These are phyloP conservation scores for Mythimna impura DNA, from an alignment of 2,888 invertebrate genomes.

Conservation along the genomic window DNA sequence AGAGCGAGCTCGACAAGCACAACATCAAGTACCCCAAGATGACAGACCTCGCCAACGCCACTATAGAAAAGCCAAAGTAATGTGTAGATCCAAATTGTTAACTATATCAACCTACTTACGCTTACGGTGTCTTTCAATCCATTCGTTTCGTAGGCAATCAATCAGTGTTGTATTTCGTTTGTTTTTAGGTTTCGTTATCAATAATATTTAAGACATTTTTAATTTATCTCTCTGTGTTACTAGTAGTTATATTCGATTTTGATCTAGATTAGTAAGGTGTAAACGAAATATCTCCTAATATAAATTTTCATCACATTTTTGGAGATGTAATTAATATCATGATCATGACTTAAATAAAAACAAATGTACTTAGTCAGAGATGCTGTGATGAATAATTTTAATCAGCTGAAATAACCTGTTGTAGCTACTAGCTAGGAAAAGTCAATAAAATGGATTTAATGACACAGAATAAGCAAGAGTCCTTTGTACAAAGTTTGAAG, in stretches of 20 bases:
- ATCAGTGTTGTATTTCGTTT: slow-evolving; percentile 44
- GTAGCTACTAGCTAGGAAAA: slow-evolving; percentile 10
- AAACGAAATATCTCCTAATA: slow-evolving; percentile 21
- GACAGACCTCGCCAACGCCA: slow-evolving; percentile 96
- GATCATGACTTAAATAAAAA: slow-evolving; percentile 33
- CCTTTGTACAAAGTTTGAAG: slow-evolving; percentile 34
- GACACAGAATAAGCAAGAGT: slow-evolving; percentile 47
- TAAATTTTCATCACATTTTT: slow-evolving; percentile 9
- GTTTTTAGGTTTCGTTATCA: slow-evolving; percentile 35
- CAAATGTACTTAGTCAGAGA: slow-evolving; percentile 48
- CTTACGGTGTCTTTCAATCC: slow-evolving; percentile 64
- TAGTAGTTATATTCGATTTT: slow-evolving; percentile 43
- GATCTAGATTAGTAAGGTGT: slow-evolving; percentile 34
- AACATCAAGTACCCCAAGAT: slow-evolving; percentile 99
- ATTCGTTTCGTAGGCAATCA: slow-evolving; percentile 45
- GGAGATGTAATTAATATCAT: slow-evolving; percentile 10
- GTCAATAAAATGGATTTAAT: slow-evolving; percentile 57
- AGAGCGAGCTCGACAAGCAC: slow-evolving; percentile 98
- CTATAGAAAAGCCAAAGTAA: slow-evolving; percentile 94
- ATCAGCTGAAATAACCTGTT: slow-evolving; percentile 4
- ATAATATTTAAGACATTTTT: slow-evolving; percentile 49
- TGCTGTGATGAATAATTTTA: slow-evolving; percentile 44
- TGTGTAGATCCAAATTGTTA: slow-evolving; percentile 49
- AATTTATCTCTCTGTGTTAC: slow-evolving; percentile 37
- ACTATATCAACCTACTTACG: slow-evolving; percentile 34